phyloP scores from a whole-genome alignment of 92 coral and sea anemone genomes.

The Heteractis magnifica region DNA sequence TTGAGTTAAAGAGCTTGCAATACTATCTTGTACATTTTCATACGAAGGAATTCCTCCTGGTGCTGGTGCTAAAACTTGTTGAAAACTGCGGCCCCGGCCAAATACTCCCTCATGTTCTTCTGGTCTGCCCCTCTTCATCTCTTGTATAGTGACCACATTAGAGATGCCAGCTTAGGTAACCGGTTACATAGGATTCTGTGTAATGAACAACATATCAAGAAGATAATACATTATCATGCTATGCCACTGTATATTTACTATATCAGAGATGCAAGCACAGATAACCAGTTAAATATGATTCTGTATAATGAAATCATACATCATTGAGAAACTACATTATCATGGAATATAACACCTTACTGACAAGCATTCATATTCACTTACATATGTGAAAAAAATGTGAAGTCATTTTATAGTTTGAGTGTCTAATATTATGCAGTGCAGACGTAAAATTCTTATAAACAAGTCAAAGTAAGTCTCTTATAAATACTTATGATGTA shows the following conservation, averaged over 20 bases:
- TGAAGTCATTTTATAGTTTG: too few species aligned
- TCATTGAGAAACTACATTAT: too few species aligned
- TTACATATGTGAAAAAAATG: too few species aligned
- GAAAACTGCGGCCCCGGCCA: slow-evolving; percentile 79
- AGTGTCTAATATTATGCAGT: too few species aligned
- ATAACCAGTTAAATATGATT: too few species aligned
- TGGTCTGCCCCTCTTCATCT: slow-evolving; percentile 98
- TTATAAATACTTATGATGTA: too few species aligned
- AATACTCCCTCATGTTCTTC: slow-evolving; percentile 89
- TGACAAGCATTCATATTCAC: too few species aligned
- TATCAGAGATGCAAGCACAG: too few species aligned
- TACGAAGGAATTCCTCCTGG: slow-evolving; percentile 83
- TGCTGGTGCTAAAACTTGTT: slow-evolving; percentile 93
- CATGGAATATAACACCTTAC: too few species aligned
- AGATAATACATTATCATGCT: not conserved
- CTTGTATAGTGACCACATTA: slow-evolving; percentile 56
- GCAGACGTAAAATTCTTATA: too few species aligned
- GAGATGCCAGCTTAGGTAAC: slow-evolving; percentile 17
- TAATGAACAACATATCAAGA: not conserved
- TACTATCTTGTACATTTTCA: slow-evolving; percentile 78
- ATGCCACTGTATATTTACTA: not conserved
- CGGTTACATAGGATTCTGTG: slow-evolving; percentile 19
- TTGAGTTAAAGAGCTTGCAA: slow-evolving; percentile 69
- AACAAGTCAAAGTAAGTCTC: too few species aligned
- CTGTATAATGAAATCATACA: too few species aligned